These are phyloP conservation scores for Ceratothoa steindachneri DNA, from an alignment of 2,888 invertebrate genomes.

Conservation along the genomic window DNA sequence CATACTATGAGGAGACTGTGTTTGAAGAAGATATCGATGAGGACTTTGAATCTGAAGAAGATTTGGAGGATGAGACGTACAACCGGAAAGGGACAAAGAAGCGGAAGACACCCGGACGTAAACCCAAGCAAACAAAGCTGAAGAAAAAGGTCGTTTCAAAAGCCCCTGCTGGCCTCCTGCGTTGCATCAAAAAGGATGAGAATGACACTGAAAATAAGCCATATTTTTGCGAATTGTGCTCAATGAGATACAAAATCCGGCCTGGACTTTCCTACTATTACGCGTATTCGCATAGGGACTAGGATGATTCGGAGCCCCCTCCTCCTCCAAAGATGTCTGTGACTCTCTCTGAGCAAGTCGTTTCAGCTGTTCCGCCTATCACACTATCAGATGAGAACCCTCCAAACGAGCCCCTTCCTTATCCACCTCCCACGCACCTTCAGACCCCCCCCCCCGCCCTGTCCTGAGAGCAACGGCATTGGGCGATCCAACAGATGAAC, in stretches of 20 bases:
- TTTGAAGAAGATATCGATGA: constrained; percentile 42
- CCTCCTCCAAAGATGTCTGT: background rate
- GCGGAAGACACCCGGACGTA: constrained; percentile 37
- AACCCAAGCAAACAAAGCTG: constrained; percentile 15
- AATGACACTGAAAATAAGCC: constrained; percentile 37
- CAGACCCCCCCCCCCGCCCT: background rate
- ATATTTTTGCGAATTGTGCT: constrained; percentile 61
- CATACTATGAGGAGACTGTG: constrained; percentile 32
- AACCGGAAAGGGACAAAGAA: constrained; percentile 37
- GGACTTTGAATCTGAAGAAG: constrained; percentile 40
- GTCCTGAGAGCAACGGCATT: constrained; percentile 3
- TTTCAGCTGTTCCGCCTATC: background rate
- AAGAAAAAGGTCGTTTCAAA: constrained; percentile 36
- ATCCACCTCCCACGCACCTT: background rate
- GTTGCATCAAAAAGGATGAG: constrained; percentile 30
- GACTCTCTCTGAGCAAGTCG: background rate
- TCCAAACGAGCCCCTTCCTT: background rate
- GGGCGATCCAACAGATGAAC: background rate
- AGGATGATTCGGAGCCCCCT: constrained; percentile 25
- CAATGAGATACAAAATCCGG: constrained; percentile 92
- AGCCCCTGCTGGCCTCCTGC: constrained; percentile 24
- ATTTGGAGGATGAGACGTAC: constrained; percentile 40
- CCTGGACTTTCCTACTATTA: constrained; percentile 94
- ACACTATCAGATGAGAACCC: no score
- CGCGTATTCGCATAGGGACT: constrained; percentile 74